Evolutionary conservation across 2,797 vertebrate species (phyloP), one percentile per base, ranked within the genome.

Genomic region (Premnoplex brunnescens): DNA sequence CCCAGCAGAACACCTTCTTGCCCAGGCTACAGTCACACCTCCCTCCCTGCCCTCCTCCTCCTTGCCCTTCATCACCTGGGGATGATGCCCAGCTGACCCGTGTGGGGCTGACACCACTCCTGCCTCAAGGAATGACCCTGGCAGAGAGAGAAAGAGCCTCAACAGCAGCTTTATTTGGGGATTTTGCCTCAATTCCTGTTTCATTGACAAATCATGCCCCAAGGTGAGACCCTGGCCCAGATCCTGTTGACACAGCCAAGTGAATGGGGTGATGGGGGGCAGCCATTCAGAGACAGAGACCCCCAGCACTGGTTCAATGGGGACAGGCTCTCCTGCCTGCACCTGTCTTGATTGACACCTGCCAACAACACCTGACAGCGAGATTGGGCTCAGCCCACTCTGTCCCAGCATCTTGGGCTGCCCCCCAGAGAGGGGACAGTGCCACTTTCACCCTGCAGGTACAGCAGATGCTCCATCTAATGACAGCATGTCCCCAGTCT

Each of bases 161-260:
- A 63, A 84, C 66, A 59, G 74, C 66, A 46, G 23, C 36, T 92
- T 92, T 93, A 93, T 79, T 88, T 27, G 67, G 60, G 36, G 64
- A 34, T 69, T 79, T 34, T 44, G 21, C 77, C 77, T 86, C 56
- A 49, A 58, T 86, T 91, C 68, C 60, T 3, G 3, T 55, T 81
- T 58, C 15, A 19, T 3, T 0, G 0, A 32, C 28, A 59, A 81
- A 43, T 27, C 1, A 0, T 1, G 3, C 17, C 37, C 64, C 59
- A 16, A 21, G n/a, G 54, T 11, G 12, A 23, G 34, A 22, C 20
- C 23, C 34, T 7, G 59, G 55, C 55, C 8, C 13, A 7, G 55
- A 9, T 54, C 54, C 87, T 66, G 30, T 51, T 3, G 3, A 41
- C 30, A 16, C 58, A 39, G 71, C 55, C 30, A 2, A 21, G 37